A percentile compares a stretch with the other conserved stretches of the same genome.
These are phyloP conservation scores for Rattus rattus DNA, from an alignment of 2,113 vertebrate genomes.

Conservation along the genomic window DNA sequence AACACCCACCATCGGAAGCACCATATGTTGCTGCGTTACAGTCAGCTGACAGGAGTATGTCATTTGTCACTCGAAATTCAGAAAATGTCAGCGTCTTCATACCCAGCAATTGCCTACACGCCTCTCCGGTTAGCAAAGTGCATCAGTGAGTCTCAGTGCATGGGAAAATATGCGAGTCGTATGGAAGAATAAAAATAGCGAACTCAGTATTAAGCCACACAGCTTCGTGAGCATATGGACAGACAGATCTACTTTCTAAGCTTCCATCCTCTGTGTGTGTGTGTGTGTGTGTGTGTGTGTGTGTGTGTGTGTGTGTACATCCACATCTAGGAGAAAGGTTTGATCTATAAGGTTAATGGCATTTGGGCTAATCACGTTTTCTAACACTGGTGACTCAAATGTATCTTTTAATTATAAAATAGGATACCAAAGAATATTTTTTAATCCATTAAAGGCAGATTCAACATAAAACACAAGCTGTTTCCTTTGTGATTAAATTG, in stretches of 20 bases:
- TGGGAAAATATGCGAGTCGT: conserved; percentile 75
- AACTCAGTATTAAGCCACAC: conserved; percentile 58
- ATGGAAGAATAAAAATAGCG: conserved; percentile 58
- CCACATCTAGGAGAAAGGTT: background rate
- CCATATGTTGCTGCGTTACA: conserved; percentile 87
- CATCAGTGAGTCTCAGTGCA: conserved; percentile 76
- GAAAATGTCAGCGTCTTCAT: conserved; percentile 88
- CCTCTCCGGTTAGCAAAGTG: conserved; percentile 79
- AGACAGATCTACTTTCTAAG: conserved; percentile 60
- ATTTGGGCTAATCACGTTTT: conserved; percentile 72
- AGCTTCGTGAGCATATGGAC: conserved; percentile 42
- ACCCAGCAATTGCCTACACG: conserved; percentile 81
- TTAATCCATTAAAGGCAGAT: conserved; percentile 87
- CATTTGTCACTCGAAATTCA: conserved; percentile 88
- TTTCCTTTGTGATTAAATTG: conserved; percentile 89
- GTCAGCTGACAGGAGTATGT: conserved; percentile 88
- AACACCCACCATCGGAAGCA: conserved; percentile 90
- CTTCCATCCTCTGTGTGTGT: conserved; percentile 21
- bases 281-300: background rate
- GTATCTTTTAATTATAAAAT: conserved; percentile 82
- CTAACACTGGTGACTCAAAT: conserved; percentile 78
- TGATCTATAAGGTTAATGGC: conserved; percentile 51
- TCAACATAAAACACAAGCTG: conserved; percentile 89
- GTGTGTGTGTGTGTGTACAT: background rate
- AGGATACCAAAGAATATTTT: conserved; percentile 83